phyloP scores from a whole-genome alignment of 2,113 vertebrate species.

The Carassius gibelio region DNA sequence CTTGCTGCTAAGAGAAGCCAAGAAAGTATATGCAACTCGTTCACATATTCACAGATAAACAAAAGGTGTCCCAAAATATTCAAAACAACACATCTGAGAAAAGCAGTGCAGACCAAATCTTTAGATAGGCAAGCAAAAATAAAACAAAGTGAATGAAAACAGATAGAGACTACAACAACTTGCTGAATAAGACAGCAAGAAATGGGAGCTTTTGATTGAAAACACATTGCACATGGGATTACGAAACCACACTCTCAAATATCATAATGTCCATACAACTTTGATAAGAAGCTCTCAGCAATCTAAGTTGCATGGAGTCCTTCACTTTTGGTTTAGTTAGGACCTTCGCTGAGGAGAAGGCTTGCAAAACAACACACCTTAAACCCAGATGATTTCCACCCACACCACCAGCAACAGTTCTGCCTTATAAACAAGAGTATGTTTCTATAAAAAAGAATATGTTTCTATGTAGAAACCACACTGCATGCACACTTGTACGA shows the following conservation, averaged over 20 bases:
- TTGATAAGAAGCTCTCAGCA: slow-evolving; percentile 46
- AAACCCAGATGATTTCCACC: slow-evolving; percentile 8
- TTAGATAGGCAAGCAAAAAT: slow-evolving; percentile 43
- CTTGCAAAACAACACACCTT: background rate
- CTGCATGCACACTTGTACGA: background rate
- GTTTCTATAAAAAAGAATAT: too few relatives aligned
- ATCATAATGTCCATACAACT: slow-evolving; percentile 35
- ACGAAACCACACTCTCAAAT: slow-evolving; percentile 37
- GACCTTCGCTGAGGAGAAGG: background rate
- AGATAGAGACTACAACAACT: slow-evolving; percentile 32
- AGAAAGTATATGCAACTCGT: background rate
- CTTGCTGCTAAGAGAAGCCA: background rate
- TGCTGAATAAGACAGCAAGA: slow-evolving; percentile 42
- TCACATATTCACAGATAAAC: background rate
- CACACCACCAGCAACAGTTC: background rate
- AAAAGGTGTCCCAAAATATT: slow-evolving; percentile 40
- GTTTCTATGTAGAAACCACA: background rate
- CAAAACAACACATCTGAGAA: slow-evolving; percentile 50
- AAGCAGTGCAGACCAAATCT: slow-evolving; percentile 47
- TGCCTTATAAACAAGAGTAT: background rate
- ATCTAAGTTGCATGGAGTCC: background rate
- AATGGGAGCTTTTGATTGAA: slow-evolving; percentile 52
- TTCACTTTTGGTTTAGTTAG: background rate
- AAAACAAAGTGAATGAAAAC: slow-evolving; percentile 9
- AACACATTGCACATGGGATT: slow-evolving; percentile 54